phyloP scores from a whole-genome alignment of 2,797 vertebrate genomes.

The Centropyge bicolor region DNA sequence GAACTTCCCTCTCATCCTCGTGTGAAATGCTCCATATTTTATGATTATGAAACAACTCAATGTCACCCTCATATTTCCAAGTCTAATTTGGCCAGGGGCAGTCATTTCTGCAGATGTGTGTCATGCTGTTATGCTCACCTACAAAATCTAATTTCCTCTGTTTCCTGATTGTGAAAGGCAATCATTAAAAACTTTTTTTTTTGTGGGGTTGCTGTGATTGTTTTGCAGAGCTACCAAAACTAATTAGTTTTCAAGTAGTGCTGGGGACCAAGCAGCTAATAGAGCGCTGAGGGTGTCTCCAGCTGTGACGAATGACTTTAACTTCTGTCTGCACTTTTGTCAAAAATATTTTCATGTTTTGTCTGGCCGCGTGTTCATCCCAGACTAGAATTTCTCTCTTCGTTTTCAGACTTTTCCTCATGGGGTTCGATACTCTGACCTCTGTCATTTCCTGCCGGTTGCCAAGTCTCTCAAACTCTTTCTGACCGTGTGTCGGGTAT shows the following conservation, averaged over 20 bases:
- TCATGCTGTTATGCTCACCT: conserved; percentile 48
- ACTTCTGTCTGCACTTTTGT: conserved; percentile 26
- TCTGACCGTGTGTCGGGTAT: background rate
- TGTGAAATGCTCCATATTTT: conserved; percentile 48
- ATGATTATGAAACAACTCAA: conserved; percentile 42
- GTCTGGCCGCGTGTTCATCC: conserved; percentile 17
- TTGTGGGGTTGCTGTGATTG: conserved; percentile 22
- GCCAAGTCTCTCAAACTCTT: conserved; percentile 51
- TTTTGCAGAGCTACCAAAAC: conserved; percentile 43
- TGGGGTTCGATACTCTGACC: conserved; percentile 49
- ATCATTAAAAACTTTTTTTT: conserved; percentile 44
- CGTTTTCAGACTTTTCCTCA: conserved; percentile 21
- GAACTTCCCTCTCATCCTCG: conserved; percentile 40
- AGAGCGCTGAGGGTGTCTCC: conserved; percentile 42
- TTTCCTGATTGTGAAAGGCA: conserved; percentile 57
- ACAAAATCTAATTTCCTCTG: conserved; percentile 61
- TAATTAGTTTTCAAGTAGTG: conserved; percentile 50
- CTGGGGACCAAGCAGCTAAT: conserved; percentile 21
- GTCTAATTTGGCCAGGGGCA: conserved; percentile 55
- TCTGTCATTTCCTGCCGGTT: conserved; percentile 64
- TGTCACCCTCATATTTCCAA: conserved; percentile 62
- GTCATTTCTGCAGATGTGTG: conserved; percentile 49
- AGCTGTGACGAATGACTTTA: conserved; percentile 47
- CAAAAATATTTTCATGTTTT: conserved; percentile 37
- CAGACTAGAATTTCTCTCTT: conserved; percentile 9